Evolutionary conservation across 2,888 invertebrate genomes (phyloP).

Genomic region (Peribatodes rhomboidaria): DNA sequence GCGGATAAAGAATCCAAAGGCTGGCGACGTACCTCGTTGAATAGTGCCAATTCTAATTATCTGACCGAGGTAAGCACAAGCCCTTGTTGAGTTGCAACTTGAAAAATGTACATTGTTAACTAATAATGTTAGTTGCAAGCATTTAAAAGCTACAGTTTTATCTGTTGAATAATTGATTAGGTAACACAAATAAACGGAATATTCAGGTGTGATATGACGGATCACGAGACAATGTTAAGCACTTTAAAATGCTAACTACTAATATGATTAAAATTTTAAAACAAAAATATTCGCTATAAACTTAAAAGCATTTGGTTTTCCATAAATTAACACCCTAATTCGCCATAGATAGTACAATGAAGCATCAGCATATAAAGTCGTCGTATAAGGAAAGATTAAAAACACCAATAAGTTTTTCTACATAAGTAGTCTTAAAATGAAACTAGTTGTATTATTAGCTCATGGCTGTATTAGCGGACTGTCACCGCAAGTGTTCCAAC

Average conservation of each 20-base stretch:
- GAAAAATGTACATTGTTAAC: background rate
- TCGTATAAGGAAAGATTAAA: no score
- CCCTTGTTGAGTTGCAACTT: background rate
- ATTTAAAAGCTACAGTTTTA: background rate
- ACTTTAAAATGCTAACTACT: background rate
- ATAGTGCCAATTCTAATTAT: no score
- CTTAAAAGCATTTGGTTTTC: background rate
- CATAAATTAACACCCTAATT: background rate
- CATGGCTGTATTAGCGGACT: slow-evolving; percentile 16
- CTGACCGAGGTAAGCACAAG: no score
- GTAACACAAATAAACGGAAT: no score
- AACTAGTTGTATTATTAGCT: background rate
- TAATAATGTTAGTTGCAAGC: background rate
- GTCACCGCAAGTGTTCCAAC: slow-evolving; percentile 23
- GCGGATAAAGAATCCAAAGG: no score
- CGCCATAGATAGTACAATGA: background rate
- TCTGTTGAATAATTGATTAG: background rate
- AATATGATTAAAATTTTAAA: background rate
- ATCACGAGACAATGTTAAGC: background rate
- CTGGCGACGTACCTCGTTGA: no score
- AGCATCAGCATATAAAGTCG: background rate
- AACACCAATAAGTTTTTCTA: background rate
- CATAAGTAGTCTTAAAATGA: background rate
- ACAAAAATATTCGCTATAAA: background rate
- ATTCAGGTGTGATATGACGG: no score